phyloP scores from a whole-genome alignment of 2,888 invertebrate genomes.

The Catonia carolina region DNA sequence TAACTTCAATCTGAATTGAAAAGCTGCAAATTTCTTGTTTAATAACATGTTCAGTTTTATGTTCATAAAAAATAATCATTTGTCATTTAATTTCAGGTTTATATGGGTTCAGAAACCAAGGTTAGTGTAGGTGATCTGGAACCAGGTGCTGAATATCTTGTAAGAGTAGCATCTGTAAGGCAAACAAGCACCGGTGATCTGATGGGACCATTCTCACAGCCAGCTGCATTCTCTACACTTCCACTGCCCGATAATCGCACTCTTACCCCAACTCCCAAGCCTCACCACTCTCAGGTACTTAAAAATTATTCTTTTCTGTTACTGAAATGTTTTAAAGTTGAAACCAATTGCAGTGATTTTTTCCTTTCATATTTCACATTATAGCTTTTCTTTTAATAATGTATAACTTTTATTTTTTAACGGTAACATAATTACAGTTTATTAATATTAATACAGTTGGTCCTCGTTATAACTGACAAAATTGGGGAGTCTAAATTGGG shows the following conservation, averaged over 20 bases:
- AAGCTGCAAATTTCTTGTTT: no score
- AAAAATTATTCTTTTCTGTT: no score
- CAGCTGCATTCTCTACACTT: conserved; percentile 52
- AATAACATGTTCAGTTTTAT: no score
- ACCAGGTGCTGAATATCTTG: conserved; percentile 65
- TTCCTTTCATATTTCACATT: not conserved
- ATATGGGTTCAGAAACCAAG: conserved; percentile 56
- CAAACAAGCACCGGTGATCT: conserved; percentile 53
- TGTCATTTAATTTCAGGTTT: conserved; percentile 58
- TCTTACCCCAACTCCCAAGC: conserved; percentile 16
- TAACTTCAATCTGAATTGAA: no score
- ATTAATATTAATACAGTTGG: no score
- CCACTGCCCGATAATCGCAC: conserved; percentile 41
- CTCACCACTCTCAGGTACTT: conserved; percentile 22
- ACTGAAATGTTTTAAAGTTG: no score
- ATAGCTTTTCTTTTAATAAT: not conserved
- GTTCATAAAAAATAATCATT: no score
- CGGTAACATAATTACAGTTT: no score
- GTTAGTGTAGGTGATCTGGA: conserved; percentile 62
- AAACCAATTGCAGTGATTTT: not conserved
- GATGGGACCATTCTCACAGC: conserved; percentile 63
- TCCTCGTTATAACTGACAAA: no score
- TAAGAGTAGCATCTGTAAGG: conserved; percentile 73
- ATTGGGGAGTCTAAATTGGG: no score
- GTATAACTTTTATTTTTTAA: not conserved